Conservation (phyloP, 1,140 invertebrate species). For the Brachionus sp. region DNA sequence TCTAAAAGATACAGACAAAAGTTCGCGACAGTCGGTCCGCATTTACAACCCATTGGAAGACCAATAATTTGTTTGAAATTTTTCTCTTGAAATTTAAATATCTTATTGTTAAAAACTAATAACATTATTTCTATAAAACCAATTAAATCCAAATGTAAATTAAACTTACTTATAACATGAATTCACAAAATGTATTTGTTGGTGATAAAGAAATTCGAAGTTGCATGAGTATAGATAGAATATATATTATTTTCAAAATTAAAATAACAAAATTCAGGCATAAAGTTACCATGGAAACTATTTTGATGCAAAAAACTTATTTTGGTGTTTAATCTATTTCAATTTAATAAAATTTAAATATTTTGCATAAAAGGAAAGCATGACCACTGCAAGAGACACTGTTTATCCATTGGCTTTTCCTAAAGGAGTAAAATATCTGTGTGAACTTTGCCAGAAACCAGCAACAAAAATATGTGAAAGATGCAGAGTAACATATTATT, state of each 20-base stretch:
- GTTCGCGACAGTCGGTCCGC: background rate
- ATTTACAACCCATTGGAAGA: conserved; percentile 14
- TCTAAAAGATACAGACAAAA: too few relatives aligned
- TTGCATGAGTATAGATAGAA: too few relatives aligned
- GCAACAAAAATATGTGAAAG: conserved; percentile 57
- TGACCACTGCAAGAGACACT: background rate
- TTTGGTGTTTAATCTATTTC: background rate
- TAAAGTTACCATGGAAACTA: background rate
- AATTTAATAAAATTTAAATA: background rate
- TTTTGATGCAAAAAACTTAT: background rate
- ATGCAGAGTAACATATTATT: conserved; percentile 60
- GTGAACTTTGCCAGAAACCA: conserved; percentile 59
- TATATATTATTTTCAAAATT: background rate
- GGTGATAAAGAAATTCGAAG: too few relatives aligned
- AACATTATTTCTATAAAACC: too few relatives aligned
- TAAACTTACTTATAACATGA: too few relatives aligned
- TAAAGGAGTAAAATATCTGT: conserved; percentile 55
- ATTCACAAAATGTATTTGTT: too few relatives aligned
- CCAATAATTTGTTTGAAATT: background rate
- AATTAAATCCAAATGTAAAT: too few relatives aligned
- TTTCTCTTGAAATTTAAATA: background rate
- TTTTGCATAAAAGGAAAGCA: background rate
- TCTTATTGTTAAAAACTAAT: background rate
- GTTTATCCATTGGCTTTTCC: conserved; percentile 56
- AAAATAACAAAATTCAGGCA: background rate